Percentiles rank a stretch among this genome's conserved stretches.
Conservation (phyloP, 2,888 invertebrate genomes). For the Euplexia lucipara region DNA sequence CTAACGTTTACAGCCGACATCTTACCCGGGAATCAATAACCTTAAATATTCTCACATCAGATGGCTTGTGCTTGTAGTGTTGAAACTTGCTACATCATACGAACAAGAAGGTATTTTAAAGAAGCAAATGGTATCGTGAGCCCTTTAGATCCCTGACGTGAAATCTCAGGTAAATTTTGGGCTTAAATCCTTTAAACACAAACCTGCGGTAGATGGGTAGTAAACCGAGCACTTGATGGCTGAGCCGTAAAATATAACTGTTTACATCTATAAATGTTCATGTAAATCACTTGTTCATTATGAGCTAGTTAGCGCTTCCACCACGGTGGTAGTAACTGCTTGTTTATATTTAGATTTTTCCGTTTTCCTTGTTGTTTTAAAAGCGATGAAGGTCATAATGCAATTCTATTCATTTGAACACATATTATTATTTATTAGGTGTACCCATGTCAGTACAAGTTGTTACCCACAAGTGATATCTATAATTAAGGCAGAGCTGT, state of each 20-base stretch:
- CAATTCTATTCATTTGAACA: slow-evolving; percentile 13
- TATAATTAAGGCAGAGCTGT: slow-evolving; percentile 3
- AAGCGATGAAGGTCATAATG: slow-evolving; percentile 16
- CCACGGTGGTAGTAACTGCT: slow-evolving; percentile 7
- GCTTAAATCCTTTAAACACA: background rate
- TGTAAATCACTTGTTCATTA: slow-evolving; percentile 55
- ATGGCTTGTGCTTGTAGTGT: background rate
- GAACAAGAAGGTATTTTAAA: too few species aligned
- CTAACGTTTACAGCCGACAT: background rate
- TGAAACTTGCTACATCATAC: background rate
- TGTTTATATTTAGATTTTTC: slow-evolving; percentile 42
- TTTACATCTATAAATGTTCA: slow-evolving; percentile 40
- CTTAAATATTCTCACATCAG: slow-evolving; percentile 2
- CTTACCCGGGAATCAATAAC: slow-evolving; percentile 14
- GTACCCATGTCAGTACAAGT: background rate
- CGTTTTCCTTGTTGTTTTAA: slow-evolving; percentile 52
- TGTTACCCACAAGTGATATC: slow-evolving; percentile 2
- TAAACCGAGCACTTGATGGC: slow-evolving; percentile 4
- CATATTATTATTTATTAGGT: background rate
- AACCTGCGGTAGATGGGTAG: slow-evolving; percentile 5
- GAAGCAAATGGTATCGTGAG: too few species aligned
- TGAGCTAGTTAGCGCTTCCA: slow-evolving; percentile 38
- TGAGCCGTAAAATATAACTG: slow-evolving; percentile 15
- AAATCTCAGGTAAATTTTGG: background rate
- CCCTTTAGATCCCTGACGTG: too few species aligned